These are phyloP conservation scores for Ormyrus nitidulus DNA, from an alignment of 2,888 invertebrate genomes.

Conservation along the genomic window DNA sequence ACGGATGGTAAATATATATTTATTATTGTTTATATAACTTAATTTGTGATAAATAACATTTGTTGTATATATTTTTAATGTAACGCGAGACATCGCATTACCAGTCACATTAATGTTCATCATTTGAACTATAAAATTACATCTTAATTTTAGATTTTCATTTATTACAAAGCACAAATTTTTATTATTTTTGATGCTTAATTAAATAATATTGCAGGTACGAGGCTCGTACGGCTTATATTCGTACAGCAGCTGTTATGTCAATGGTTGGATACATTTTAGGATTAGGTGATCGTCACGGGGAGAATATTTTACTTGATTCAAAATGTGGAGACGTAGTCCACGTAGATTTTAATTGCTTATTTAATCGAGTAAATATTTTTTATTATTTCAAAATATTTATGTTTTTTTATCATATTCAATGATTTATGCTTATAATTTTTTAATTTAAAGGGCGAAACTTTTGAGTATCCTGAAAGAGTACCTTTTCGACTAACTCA, in stretches of 20 bases:
- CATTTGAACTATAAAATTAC: neutral
- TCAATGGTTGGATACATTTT: constrained; percentile 97
- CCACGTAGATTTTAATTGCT: constrained; percentile 98
- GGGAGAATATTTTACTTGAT: constrained; percentile 96
- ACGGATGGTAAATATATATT: constrained; percentile 81
- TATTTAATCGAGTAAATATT: constrained; percentile 89
- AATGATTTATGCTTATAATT: neutral
- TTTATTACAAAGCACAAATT: neutral
- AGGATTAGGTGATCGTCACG: constrained; percentile 96
- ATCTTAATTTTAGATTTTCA: neutral
- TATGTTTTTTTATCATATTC: neutral
- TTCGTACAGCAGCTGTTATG: constrained; percentile 96
- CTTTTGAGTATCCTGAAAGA: constrained; percentile 91
- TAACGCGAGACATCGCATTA: too few species aligned
- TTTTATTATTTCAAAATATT: constrained; percentile 23
- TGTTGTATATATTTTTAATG: too few species aligned
- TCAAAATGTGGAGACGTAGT: constrained; percentile 94
- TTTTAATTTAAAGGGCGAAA: constrained; percentile 79
- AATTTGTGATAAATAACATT: too few species aligned
- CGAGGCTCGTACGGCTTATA: constrained; percentile 91
- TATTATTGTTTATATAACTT: too few species aligned
- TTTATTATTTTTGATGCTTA: neutral
- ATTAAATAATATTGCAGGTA: constrained; percentile 80
- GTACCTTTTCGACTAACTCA: constrained; percentile 97
- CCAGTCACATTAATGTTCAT: neutral